Evolutionary conservation across 2,888 invertebrate genomes (phyloP).

Genomic region (Hirtodrosophila trivittata): DNA sequence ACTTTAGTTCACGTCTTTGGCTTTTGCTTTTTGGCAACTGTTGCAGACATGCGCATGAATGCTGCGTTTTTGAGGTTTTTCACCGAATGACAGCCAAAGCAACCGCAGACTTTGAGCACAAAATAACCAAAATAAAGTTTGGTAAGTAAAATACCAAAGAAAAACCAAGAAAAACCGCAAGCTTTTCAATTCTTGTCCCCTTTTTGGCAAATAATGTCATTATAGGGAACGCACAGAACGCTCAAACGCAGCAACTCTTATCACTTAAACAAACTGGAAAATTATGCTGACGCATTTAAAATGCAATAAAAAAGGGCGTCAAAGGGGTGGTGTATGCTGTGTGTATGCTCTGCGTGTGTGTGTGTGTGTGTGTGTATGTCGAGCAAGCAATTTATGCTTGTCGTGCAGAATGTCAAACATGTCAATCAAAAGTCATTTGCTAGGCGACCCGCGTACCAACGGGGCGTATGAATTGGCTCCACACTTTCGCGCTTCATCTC

Average conservation of each 20-base stretch:
- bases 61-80: constrained; percentile 31
- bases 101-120: too few relatives aligned
- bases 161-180: constrained; percentile 42
- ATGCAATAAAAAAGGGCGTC: constrained; percentile 58
- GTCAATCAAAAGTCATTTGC: constrained; percentile 78
- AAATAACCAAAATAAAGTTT: too few relatives aligned
- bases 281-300: constrained; percentile 74
- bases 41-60: constrained; percentile 65
- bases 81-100: constrained; percentile 44
- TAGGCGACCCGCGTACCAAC: constrained; percentile 43
- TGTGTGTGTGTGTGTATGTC: constrained; percentile 5
- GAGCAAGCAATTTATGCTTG: constrained; percentile 67
- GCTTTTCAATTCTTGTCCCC: constrained; percentile 51
- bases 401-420: constrained; percentile 77
- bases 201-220: constrained; percentile 25
- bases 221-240: constrained; percentile 29
- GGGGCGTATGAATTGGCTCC: constrained; percentile 52
- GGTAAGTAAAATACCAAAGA: too few relatives aligned
- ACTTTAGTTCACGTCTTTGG: constrained; percentile 21
- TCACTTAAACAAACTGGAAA: constrained; percentile 53
- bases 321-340: not conserved
- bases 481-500: constrained; percentile 18
- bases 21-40: constrained; percentile 32
- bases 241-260: constrained; percentile 31
- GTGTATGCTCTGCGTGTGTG: not conserved